Conservation (phyloP, 2,797 vertebrate genomes). For the Carduelis carduelis region DNA sequence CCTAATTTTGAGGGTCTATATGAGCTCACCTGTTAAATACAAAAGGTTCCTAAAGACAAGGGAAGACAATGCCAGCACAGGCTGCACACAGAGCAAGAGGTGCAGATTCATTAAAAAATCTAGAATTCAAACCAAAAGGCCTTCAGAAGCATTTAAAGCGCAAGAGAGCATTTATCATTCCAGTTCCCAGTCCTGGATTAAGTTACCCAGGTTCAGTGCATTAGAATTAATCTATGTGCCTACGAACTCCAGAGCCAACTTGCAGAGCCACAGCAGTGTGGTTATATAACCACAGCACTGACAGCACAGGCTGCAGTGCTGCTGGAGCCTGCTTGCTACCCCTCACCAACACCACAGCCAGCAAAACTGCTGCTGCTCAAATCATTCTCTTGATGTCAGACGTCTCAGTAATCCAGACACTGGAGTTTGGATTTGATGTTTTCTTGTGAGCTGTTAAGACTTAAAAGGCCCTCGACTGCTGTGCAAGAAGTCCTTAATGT, state of each 20-base stretch:
- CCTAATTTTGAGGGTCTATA: not conserved
- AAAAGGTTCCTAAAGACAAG: not conserved
- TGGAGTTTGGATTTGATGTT: not conserved
- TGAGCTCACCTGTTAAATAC: not conserved
- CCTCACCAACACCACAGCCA: not conserved
- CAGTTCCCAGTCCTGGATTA: constrained; percentile 13
- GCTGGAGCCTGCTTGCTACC: not conserved
- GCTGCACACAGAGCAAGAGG: not conserved
- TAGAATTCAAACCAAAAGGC: not conserved
- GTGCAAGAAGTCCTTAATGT: not conserved
- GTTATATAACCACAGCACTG: not conserved
- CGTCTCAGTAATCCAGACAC: not conserved
- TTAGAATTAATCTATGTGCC: constrained; percentile 32
- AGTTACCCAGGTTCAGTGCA: constrained; percentile 6
- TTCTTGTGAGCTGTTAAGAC: not conserved
- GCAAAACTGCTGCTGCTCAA: not conserved
- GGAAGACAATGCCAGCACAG: not conserved
- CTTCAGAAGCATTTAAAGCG: not conserved
- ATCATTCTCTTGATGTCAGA: not conserved
- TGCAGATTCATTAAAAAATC: not conserved
- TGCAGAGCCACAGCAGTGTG: not conserved
- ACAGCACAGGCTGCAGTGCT: not conserved
- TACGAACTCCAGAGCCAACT: constrained; percentile 25
- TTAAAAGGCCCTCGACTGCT: constrained; percentile 19
- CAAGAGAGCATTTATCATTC: not conserved